phyloP scores from a whole-genome alignment of 2,888 invertebrate genomes.

The Seira ritae region DNA sequence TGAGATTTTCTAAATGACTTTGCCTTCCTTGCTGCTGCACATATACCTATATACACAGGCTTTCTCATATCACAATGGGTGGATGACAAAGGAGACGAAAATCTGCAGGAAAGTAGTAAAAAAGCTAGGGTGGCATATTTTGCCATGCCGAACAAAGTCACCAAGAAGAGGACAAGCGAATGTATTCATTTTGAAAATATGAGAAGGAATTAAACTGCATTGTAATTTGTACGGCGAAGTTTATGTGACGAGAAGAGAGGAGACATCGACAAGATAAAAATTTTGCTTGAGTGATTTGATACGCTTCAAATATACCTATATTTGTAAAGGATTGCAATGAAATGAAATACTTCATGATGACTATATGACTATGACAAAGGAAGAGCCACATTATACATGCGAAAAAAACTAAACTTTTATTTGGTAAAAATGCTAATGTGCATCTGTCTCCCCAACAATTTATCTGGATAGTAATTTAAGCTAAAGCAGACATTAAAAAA shows the following conservation, averaged over 20 bases:
- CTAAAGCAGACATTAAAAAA: slow-evolving; percentile 3
- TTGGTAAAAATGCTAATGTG: slow-evolving; percentile 38
- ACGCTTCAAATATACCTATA: background rate
- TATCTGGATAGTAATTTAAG: background rate
- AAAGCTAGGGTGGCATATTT: background rate
- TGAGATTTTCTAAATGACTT: background rate
- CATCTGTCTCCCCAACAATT: slow-evolving; percentile 26
- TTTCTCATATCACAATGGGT: slow-evolving; percentile 16
- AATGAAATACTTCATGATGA: too few relatives aligned
- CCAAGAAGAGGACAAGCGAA: background rate
- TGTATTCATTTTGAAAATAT: background rate
- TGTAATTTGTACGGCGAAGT: background rate
- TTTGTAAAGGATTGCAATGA: background rate
- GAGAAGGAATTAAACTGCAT: background rate
- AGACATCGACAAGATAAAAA: background rate
- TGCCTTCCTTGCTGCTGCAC: background rate
- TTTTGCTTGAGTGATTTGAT: background rate
- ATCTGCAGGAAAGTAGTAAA: background rate
- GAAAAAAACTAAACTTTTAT: slow-evolving; percentile 1
- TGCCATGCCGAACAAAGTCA: background rate
- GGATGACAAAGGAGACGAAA: slow-evolving; percentile 14
- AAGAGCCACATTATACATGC: background rate
- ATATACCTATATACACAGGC: background rate
- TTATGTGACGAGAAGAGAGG: background rate
- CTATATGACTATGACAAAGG: background rate